Evolutionary conservation across 2,888 invertebrate genomes (phyloP).

Genomic region (Notocelia uddmanniana): DNA sequence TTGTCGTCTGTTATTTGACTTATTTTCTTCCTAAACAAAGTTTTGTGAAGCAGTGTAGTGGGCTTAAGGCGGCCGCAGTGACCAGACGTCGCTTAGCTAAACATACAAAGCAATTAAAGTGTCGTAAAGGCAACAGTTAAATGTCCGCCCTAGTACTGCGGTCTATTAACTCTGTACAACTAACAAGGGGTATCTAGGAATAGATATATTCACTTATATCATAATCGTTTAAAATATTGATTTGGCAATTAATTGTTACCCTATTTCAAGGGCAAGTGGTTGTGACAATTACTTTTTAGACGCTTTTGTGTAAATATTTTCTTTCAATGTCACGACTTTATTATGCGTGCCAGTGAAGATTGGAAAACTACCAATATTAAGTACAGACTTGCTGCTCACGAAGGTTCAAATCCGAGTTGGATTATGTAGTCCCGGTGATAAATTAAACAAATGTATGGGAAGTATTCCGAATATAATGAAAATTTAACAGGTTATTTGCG

Average conservation of each 20-base stretch:
- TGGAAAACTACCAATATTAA: too few relatives aligned
- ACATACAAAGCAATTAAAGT: slow-evolving; percentile 46
- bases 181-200: neutral
- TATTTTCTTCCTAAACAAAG: neutral
- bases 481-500: too few relatives aligned
- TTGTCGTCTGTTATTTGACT: too few relatives aligned
- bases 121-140: slow-evolving; percentile 43
- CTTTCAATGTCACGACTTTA: too few relatives aligned
- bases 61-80: slow-evolving; percentile 36
- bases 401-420: too few relatives aligned
- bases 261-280: too few relatives aligned
- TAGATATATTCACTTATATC: neutral
- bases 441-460: too few relatives aligned
- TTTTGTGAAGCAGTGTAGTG: neutral
- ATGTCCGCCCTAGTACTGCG: slow-evolving; percentile 35
- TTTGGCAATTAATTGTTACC: neutral
- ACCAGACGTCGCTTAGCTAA: slow-evolving; percentile 42
- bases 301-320: neutral
- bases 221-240: neutral
- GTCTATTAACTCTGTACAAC: slow-evolving; percentile 38
- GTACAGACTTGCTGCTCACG: too few relatives aligned
- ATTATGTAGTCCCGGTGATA: too few relatives aligned
- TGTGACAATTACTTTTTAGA: neutral
- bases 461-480: too few relatives aligned
- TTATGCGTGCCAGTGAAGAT: too few relatives aligned